Conservation (phyloP, 2,797 vertebrate genomes). For the Coregonus ussuriensis region DNA sequence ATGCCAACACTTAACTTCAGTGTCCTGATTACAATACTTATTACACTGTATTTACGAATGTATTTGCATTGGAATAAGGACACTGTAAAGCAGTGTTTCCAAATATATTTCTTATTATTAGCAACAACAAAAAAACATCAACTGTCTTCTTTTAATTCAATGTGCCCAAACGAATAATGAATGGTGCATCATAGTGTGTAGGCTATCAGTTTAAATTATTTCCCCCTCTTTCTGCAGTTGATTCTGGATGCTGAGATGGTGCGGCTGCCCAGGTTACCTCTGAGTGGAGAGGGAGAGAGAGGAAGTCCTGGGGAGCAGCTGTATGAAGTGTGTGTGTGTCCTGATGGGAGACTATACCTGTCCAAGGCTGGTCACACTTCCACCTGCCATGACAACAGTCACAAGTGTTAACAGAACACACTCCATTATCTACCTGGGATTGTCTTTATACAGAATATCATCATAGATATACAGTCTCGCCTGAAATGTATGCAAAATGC, state of each 20-base stretch:
- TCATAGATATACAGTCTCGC: no score
- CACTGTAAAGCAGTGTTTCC: no score
- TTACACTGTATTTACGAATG: no score
- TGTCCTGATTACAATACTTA: background rate
- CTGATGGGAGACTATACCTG: constrained; percentile 79
- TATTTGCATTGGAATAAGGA: no score
- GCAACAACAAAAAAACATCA: no score
- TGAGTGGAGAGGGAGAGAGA: constrained; percentile 46
- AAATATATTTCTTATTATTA: no score
- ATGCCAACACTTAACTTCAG: background rate
- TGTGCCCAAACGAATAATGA: no score
- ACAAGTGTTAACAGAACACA: background rate
- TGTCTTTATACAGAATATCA: no score
- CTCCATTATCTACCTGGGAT: background rate
- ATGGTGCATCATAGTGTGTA: no score
- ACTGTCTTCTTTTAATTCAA: no score
- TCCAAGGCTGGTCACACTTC: constrained; percentile 68
- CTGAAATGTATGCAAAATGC: no score
- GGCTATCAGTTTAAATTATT: no score
- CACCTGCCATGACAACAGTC: constrained; percentile 73
- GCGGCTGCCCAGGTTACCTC: constrained; percentile 48
- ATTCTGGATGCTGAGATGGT: constrained; percentile 76
- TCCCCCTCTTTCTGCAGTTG: constrained; percentile 59
- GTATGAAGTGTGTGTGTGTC: constrained; percentile 80
- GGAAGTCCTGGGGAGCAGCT: constrained; percentile 57